Conservation (phyloP, 2,888 invertebrate genomes). For the Clistopyga incitator region DNA sequence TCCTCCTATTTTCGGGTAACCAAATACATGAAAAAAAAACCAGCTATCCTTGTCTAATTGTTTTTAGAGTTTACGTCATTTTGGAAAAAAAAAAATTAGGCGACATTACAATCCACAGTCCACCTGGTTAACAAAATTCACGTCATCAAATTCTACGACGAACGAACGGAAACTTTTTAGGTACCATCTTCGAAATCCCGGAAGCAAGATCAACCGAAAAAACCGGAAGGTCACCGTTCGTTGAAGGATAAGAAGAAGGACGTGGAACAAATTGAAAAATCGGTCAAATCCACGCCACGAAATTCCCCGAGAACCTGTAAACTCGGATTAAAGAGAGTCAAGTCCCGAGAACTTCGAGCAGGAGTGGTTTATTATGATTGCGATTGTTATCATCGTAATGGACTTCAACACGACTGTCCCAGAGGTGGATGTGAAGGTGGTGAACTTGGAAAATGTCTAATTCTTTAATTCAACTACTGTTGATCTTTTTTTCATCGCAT, state of each 20-base stretch:
- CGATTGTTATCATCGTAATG: constrained; percentile 86
- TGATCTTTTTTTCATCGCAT: background rate
- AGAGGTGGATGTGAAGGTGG: constrained; percentile 85
- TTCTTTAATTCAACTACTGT: background rate
- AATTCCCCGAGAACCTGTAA: constrained; percentile 32
- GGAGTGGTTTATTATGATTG: constrained; percentile 86
- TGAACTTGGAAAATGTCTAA: background rate
- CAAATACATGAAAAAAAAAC: constrained; percentile 36
- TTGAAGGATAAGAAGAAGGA: constrained; percentile 15
- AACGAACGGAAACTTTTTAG: background rate
- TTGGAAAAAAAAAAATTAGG: no score
- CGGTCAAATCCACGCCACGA: background rate
- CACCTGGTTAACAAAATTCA: background rate
- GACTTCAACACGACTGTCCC: constrained; percentile 87
- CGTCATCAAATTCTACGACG: background rate
- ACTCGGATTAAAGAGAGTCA: constrained; percentile 79
- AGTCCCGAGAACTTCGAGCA: constrained; percentile 86
- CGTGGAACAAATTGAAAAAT: constrained; percentile 8
- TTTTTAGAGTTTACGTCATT: background rate
- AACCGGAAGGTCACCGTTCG: background rate
- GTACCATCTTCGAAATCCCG: background rate
- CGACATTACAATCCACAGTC: constrained; percentile 43
- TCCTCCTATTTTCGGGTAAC: background rate
- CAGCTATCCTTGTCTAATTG: background rate
- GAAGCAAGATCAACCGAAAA: constrained; percentile 14